Conservation (phyloP, 2,113 vertebrate genomes). For the Dicrurus megarhynchus region DNA sequence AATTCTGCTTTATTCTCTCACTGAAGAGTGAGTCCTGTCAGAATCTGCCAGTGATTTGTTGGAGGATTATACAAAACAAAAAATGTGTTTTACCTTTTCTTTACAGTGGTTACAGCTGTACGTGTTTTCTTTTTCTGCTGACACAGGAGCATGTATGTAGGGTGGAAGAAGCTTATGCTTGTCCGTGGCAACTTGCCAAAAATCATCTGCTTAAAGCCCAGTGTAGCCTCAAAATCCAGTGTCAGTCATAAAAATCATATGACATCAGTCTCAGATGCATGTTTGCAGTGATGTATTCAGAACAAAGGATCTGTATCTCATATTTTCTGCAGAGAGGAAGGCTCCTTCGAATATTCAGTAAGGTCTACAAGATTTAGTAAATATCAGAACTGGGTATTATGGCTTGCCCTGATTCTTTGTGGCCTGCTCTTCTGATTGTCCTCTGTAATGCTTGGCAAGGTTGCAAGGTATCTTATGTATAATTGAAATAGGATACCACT, state of each 20-base stretch:
- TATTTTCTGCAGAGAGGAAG: not conserved
- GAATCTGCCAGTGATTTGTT: not conserved
- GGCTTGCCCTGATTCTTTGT: not conserved
- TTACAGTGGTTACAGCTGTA: not conserved
- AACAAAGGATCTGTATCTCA: not conserved
- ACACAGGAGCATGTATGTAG: accelerated
- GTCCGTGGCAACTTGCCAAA: not conserved
- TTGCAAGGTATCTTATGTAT: not conserved
- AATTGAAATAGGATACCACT: not conserved
- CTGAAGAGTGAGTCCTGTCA: not conserved
- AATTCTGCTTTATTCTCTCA: not conserved
- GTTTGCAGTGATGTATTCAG: not conserved
- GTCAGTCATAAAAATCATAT: not conserved
- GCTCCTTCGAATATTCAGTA: not conserved
- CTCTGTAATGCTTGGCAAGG: not conserved
- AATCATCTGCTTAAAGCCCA: not conserved
- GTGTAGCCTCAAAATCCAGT: not conserved
- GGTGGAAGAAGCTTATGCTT: not conserved
- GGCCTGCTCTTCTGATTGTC: not conserved
- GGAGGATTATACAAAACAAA: not conserved
- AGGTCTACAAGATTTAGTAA: not conserved
- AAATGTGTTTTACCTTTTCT: not conserved
- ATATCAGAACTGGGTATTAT: not conserved
- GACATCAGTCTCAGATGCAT: not conserved
- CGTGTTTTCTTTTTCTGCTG: not conserved